phyloP scores from a whole-genome alignment of 2,113 vertebrate species.

The Eulemur macaco region DNA sequence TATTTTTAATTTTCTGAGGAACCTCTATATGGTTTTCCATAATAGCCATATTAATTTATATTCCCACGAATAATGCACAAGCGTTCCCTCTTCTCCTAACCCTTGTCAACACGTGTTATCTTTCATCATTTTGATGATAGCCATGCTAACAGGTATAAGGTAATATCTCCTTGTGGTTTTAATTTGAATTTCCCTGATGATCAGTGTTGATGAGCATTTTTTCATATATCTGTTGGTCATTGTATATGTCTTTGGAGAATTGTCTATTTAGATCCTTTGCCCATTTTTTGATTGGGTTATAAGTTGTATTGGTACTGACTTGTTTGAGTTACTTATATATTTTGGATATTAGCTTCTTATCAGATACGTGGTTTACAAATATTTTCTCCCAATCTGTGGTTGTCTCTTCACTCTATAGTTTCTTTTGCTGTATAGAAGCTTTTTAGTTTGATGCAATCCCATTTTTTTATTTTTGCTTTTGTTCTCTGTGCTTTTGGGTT shows the following conservation, averaged over 20 bases:
- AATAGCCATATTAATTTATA: neutral
- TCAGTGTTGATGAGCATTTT: neutral
- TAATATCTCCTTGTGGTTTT: neutral
- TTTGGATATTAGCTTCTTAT: neutral
- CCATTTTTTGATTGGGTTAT: neutral
- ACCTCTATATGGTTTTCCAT: neutral
- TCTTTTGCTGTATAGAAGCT: neutral
- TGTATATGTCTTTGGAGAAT: neutral
- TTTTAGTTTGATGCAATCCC: neutral
- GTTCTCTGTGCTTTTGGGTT: neutral
- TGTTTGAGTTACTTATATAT: neutral
- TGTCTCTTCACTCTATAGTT: neutral
- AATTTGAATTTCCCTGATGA: neutral
- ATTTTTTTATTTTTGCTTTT: neutral
- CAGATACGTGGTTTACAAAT: neutral
- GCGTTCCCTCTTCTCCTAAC: neutral
- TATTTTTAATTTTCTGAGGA: neutral
- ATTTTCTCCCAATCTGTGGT: neutral
- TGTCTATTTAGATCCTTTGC: neutral
- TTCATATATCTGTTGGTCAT: neutral
- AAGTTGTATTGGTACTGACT: neutral
- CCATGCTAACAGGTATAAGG: neutral
- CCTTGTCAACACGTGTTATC: neutral
- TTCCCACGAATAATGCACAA: neutral
- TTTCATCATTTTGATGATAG: neutral